phyloP scores from a whole-genome alignment of 2,888 invertebrate species.

The Coremacera marginata region DNA sequence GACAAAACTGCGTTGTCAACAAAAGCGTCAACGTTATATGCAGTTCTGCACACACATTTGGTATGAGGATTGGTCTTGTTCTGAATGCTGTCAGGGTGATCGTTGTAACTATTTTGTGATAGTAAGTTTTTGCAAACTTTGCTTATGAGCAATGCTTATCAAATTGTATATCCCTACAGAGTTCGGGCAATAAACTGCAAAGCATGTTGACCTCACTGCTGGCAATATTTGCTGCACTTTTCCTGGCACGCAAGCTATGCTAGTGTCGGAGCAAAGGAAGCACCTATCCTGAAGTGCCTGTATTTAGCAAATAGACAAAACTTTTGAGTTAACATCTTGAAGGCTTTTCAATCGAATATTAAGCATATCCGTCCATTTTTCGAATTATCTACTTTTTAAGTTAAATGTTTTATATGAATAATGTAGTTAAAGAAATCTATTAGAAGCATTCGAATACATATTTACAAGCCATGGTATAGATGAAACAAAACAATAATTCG shows the following conservation, averaged over 20 bases:
- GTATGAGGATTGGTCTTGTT: slow-evolving; percentile 97
- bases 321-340: neutral
- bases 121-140: slow-evolving; percentile 74
- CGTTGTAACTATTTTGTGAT: slow-evolving; percentile 95
- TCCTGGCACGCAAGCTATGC: neutral
- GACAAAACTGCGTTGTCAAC: slow-evolving; percentile 82
- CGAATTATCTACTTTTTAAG: neutral
- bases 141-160: neutral
- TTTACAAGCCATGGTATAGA: too few relatives aligned
- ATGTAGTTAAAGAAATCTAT: too few relatives aligned
- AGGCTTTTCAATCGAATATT: neutral
- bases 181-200: slow-evolving; percentile 11
- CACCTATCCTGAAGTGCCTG: neutral
- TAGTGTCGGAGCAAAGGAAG: neutral
- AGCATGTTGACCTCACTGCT: neutral
- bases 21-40: slow-evolving; percentile 78
- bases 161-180: slow-evolving; percentile 5
- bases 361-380: slow-evolving; percentile 1
- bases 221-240: neutral
- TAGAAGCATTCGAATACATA: too few relatives aligned
- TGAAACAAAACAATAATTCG: too few relatives aligned
- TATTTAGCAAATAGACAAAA: neutral
- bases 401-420: too few relatives aligned
- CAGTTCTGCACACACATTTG: slow-evolving; percentile 88
- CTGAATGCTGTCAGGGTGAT: slow-evolving; percentile 96